Evolutionary conservation across 53 echinoderm and acorn worm genomes (phyloP), one percentile per base, ranked within the genome.

Genomic region (Holothuria scabra): DNA sequence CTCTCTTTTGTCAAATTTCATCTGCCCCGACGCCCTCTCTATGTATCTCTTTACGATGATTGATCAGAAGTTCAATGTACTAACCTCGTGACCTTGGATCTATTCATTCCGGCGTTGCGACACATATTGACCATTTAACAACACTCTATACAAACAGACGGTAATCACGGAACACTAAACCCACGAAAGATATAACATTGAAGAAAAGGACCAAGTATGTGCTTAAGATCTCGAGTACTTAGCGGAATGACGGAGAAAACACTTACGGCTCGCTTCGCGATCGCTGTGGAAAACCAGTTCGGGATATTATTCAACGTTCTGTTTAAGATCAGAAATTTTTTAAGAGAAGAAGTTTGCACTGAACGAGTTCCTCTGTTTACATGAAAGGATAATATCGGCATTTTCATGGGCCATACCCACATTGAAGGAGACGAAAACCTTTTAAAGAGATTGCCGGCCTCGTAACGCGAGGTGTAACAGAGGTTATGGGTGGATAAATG

Each of bases 141-240:
- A 24, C 41, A 25, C 46, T 72, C 72, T 26, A 72, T 48, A 72
- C 72, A 72, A 72, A 72, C 72, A 72, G 24, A 12, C 49, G 14
- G 72, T 72, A 72, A 72, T 72, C 72, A 72, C 72, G 48, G 24
- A 24, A 44, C 72, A 72, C 44, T 72, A 72, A 72, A 72, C 72
- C 14, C 46, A 11, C 8, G 32, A 25, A n/a, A 72, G 49, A 9
- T 48, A 35, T 21, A 30, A 72, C 44, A 72, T 34, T 44, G 67
- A 67, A 67, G 67, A 34, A 34, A 67, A 67, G 37, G 37, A 25
- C 46, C 46, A 72, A 72, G 72, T 72, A 72, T 72, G 72, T 72
- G 46, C 46, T 72, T 44, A 72, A 38, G 24, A 72, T 72, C 72
- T 25, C 46, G 72, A 49, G 72, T 72, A 72, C 72, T 72, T 72